Conservation (phyloP, 1,140 invertebrate species). For the Sarcophaga bullata region DNA sequence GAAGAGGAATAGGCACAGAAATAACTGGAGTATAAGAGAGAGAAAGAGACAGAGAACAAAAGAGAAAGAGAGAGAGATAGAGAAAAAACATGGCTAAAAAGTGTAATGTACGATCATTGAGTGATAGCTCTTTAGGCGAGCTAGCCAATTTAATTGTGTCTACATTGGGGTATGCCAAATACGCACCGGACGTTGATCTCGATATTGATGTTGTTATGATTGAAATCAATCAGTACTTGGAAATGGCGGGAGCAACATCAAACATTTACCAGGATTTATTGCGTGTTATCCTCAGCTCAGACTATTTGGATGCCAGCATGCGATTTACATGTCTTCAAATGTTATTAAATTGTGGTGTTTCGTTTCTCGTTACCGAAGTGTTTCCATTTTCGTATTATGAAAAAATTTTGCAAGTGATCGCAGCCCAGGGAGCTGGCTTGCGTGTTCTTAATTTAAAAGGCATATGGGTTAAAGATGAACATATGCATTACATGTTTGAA, state of each 20-base stretch:
- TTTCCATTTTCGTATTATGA: constrained; percentile 75
- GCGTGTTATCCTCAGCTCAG: constrained; percentile 71
- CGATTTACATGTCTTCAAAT: constrained; percentile 72
- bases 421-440: constrained; percentile 70
- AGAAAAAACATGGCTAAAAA: constrained; percentile 60
- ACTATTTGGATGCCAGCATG: constrained; percentile 73
- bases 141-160: constrained; percentile 62
- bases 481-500: constrained; percentile 71
- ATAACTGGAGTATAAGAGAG: background rate
- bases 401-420: constrained; percentile 72
- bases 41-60: background rate
- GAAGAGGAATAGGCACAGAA: background rate
- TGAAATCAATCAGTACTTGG: constrained; percentile 70
- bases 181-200: constrained; percentile 67
- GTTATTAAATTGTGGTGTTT: constrained; percentile 72
- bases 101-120: constrained; percentile 57
- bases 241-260: constrained; percentile 69
- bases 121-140: constrained; percentile 59
- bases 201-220: constrained; percentile 69
- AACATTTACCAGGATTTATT: constrained; percentile 74
- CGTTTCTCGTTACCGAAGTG: constrained; percentile 72
- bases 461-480: constrained; percentile 76
- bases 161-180: constrained; percentile 60
- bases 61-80: background rate
- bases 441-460: constrained; percentile 74